Percentiles rank a stretch among this genome's conserved stretches.
These are phyloP conservation scores for Romanogobio albipinnatus DNA, from an alignment of 2,113 vertebrate genomes.

Conservation along the genomic window DNA sequence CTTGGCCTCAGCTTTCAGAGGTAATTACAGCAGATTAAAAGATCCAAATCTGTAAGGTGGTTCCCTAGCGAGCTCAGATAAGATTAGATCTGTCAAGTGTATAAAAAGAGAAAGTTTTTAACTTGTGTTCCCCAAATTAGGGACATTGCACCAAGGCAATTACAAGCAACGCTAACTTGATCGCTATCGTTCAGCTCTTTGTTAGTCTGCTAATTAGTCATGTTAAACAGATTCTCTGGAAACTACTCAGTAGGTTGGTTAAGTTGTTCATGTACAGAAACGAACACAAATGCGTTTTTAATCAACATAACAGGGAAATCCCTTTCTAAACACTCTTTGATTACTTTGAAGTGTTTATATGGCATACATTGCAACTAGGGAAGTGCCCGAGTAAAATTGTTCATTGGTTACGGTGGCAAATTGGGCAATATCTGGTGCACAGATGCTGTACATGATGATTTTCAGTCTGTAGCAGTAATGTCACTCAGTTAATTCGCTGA, in stretches of 20 bases:
- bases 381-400: too few species aligned
- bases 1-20: conserved; percentile 65
- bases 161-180: conserved; percentile 53
- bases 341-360: neutral
- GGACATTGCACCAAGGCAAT: conserved; percentile 65
- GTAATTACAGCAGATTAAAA: conserved; percentile 78
- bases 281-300: neutral
- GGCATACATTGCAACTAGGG: neutral
- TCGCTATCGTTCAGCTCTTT: conserved; percentile 38
- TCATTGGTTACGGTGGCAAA: neutral
- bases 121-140: conserved; percentile 57
- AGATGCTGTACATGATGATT: neutral
- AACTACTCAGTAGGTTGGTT: conserved; percentile 29
- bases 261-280: conserved; percentile 16
- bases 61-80: conserved; percentile 60
- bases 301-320: neutral
- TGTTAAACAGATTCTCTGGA: conserved; percentile 35
- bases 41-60: conserved; percentile 70
- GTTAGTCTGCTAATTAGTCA: conserved; percentile 51
- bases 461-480: neutral
- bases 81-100: conserved; percentile 67
- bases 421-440: neutral
- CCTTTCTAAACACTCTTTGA: neutral
- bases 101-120: conserved; percentile 55
- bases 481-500: neutral